phyloP scores from a whole-genome alignment of 2,797 vertebrate genomes.

The Pangasius larnaudii region DNA sequence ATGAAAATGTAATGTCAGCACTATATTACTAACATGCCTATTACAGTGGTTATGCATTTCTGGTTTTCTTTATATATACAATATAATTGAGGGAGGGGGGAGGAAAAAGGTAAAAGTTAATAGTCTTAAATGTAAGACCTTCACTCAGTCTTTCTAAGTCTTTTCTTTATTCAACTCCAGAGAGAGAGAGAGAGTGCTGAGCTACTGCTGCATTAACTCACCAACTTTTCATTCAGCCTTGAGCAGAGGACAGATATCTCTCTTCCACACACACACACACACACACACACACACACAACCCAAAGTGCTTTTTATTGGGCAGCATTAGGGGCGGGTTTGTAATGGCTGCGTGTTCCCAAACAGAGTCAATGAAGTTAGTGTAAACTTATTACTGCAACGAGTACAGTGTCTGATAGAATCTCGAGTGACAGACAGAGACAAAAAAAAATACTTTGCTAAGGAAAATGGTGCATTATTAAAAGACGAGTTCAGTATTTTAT shows the following conservation, averaged over 20 bases:
- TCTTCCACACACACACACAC: constrained; percentile 29
- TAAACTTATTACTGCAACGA: background rate
- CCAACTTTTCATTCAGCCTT: constrained; percentile 34
- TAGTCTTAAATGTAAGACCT: background rate
- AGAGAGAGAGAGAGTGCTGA: background rate
- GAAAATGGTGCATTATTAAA: background rate
- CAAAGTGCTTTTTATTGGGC: constrained; percentile 33
- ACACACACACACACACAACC: constrained; percentile 24
- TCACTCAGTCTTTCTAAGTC: background rate
- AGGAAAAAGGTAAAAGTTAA: background rate
- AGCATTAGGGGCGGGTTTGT: constrained; percentile 35
- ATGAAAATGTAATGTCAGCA: no score
- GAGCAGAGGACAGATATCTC: constrained; percentile 34
- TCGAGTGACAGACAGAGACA: background rate
- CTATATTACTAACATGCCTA: no score
- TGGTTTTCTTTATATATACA: background rate
- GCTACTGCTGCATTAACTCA: background rate
- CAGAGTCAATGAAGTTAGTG: constrained; percentile 4
- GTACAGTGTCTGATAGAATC: background rate
- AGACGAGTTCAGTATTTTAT: background rate
- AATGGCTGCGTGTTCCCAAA: constrained; percentile 27
- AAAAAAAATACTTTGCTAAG: no score
- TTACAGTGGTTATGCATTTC: no score
- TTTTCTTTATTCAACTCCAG: background rate
- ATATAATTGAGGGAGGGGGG: background rate